A percentile compares a stretch with the other conserved stretches of the same genome.
These are phyloP conservation scores for Halcyon chelicuti DNA, from an alignment of 2,797 vertebrate genomes.

Conservation along the genomic window DNA sequence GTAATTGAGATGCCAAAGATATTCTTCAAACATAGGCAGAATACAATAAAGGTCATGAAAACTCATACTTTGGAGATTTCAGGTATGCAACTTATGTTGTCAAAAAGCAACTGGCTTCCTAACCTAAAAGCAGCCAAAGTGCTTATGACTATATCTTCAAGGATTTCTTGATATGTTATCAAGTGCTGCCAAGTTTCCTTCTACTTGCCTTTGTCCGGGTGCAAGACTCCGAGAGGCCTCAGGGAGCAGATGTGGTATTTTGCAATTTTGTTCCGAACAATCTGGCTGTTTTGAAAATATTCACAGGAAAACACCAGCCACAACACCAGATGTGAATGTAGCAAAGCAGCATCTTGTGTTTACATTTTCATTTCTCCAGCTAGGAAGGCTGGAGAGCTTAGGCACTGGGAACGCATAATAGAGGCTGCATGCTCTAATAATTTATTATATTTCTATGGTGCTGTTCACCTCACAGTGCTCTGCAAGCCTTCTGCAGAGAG, in stretches of 20 bases:
- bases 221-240: conserved; percentile 19
- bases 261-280: conserved; percentile 50
- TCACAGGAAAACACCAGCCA: conserved; percentile 55
- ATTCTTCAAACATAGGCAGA: background rate
- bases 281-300: conserved; percentile 67
- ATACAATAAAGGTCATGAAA: background rate
- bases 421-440: conserved; percentile 16
- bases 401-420: background rate
- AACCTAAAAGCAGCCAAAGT: background rate
- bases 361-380: conserved; percentile 69
- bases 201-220: background rate
- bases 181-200: background rate
- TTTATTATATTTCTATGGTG: background rate
- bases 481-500: background rate
- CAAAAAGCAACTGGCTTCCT: background rate
- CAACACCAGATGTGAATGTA: conserved; percentile 68
- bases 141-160: background rate
- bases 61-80: background rate
- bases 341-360: conserved; percentile 71
- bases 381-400: conserved; percentile 42
- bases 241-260: conserved; percentile 47
- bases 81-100: background rate
- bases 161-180: background rate
- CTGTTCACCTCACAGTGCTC: background rate
- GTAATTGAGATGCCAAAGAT: background rate